Percentiles rank a stretch among this genome's conserved stretches.
Evolutionary conservation across 2,888 invertebrate genomes (phyloP).

Genomic region (Lycaena phlaeas): DNA sequence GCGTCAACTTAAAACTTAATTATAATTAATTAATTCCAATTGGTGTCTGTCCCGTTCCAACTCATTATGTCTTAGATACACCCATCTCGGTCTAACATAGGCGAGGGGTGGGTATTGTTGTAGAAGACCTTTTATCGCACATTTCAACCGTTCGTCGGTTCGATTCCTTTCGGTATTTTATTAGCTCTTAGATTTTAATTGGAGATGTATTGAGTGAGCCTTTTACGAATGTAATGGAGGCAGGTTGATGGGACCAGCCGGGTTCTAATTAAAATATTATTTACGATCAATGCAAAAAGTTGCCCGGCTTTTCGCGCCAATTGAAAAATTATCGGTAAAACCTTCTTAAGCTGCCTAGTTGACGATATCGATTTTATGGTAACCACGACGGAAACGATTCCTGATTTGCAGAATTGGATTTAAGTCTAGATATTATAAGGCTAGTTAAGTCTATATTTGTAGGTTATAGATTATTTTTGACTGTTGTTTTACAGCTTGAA

Average conservation of each 20-base stretch:
- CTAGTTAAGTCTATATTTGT: too few relatives aligned
- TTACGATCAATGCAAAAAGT: not conserved
- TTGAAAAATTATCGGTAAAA: slow-evolving; percentile 1
- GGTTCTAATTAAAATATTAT: slow-evolving; percentile 10
- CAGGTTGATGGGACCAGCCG: slow-evolving; percentile 12
- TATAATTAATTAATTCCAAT: slow-evolving; percentile 87
- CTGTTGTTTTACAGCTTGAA: too few relatives aligned
- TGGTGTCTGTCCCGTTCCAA: slow-evolving; percentile 61
- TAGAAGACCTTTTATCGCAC: slow-evolving; percentile 70
- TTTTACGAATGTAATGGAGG: slow-evolving; percentile 23
- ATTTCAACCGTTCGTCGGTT: slow-evolving; percentile 60
- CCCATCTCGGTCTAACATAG: slow-evolving; percentile 43
- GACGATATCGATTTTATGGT: too few relatives aligned
- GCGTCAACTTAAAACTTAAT: slow-evolving; percentile 87
- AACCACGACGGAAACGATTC: too few relatives aligned
- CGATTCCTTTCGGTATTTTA: slow-evolving; percentile 64
- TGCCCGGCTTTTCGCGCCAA: not conserved
- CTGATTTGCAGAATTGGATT: too few relatives aligned
- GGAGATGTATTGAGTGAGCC: slow-evolving; percentile 45
- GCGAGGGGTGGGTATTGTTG: slow-evolving; percentile 63
- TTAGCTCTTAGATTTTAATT: slow-evolving; percentile 65
- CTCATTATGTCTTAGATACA: slow-evolving; percentile 58
- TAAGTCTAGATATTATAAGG: too few relatives aligned
- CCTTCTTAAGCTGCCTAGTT: too few relatives aligned
- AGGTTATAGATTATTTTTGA: too few relatives aligned